These are phyloP conservation scores for Tenodera sinensis DNA, from an alignment of 2,888 invertebrate genomes.

Conservation along the genomic window DNA sequence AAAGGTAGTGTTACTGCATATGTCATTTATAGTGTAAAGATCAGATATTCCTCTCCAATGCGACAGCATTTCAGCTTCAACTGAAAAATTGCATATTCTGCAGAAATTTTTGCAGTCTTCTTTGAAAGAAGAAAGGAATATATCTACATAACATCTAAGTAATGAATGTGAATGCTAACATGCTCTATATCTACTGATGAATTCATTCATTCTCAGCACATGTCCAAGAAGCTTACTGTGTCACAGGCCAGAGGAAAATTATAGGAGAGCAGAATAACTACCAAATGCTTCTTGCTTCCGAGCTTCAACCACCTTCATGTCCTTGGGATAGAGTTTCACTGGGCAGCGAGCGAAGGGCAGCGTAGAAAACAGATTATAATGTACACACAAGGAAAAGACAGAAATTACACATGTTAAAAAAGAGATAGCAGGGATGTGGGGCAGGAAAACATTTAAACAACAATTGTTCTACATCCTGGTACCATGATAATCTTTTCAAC, in stretches of 20 bases:
- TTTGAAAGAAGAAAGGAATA: too few relatives aligned
- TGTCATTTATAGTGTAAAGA: too few relatives aligned
- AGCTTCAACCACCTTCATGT: conserved; percentile 23
- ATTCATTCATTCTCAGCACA: background rate
- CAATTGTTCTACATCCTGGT: background rate
- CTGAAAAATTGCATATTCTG: too few relatives aligned
- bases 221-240: background rate
- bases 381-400: conserved; percentile 14
- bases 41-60: too few relatives aligned
- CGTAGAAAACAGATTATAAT: conserved; percentile 9
- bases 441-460: background rate
- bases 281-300: conserved; percentile 29
- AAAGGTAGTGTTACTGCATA: too few relatives aligned
- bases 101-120: too few relatives aligned
- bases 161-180: background rate
- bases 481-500: background rate
- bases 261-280: conserved; percentile 28
- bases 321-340: conserved; percentile 30
- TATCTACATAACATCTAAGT: too few relatives aligned
- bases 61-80: too few relatives aligned
- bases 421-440: background rate
- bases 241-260: background rate
- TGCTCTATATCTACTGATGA: background rate
- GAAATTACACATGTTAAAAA: conserved; percentile 22
- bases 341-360: conserved; percentile 22